A percentile compares a stretch with the other conserved stretches of the same genome.
Conservation (phyloP, 2,888 invertebrate genomes). For the Cyaniris semiargus region DNA sequence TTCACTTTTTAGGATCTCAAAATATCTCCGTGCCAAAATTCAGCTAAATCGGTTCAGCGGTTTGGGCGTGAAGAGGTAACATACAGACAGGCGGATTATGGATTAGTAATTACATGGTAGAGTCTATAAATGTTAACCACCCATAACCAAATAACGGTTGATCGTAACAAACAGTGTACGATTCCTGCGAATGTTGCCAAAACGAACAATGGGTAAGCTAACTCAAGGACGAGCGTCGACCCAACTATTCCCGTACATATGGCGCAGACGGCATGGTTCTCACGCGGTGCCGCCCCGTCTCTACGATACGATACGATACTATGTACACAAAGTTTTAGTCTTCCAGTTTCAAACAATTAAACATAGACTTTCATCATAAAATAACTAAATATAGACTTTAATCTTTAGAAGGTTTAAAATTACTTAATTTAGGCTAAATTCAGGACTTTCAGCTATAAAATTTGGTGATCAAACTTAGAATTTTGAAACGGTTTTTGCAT, state of each 20-base stretch:
- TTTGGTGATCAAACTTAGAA: too few relatives aligned
- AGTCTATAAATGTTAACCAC: background rate
- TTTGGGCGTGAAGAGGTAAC: too few relatives aligned
- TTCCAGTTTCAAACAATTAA: too few relatives aligned
- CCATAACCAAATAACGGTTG: background rate
- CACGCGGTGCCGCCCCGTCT: conserved; percentile 29
- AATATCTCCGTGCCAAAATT: too few relatives aligned
- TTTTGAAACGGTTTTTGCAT: too few relatives aligned
- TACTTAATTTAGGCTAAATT: too few relatives aligned
- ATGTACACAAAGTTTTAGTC: too few relatives aligned
- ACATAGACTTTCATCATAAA: too few relatives aligned
- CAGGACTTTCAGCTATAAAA: too few relatives aligned
- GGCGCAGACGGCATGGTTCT: conserved; percentile 23
- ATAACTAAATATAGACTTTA: too few relatives aligned
- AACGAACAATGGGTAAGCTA: conserved; percentile 2
- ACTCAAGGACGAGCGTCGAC: conserved; percentile 28
- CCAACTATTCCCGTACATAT: conserved; percentile 20
- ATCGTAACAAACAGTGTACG: background rate
- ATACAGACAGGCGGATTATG: background rate
- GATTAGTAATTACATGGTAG: background rate
- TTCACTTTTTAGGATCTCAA: background rate
- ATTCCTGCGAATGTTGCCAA: background rate
- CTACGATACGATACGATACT: background rate
- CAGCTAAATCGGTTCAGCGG: too few relatives aligned
- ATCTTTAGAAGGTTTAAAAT: too few relatives aligned